Base-by-base conservation (phyloP, 1,140 invertebrate species). In the Rhizoglyphus robini region DNA sequence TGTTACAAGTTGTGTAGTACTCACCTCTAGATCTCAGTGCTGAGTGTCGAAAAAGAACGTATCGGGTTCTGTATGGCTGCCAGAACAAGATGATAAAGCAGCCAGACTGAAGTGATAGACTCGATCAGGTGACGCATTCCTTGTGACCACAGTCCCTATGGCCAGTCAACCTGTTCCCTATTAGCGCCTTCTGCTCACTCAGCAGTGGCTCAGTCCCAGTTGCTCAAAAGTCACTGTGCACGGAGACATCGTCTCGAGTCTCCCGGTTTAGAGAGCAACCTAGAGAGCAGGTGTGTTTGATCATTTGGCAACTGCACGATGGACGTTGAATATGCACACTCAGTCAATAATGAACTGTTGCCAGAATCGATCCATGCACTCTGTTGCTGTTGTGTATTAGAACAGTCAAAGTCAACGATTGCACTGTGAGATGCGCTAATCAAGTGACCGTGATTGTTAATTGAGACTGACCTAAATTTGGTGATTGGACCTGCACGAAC, bases 341-440 rank as follows among this genome's bases (percentile, higher is more conserved):
- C 36, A 8, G 18, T 8, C 8, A 18, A 8, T 18, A 11, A 18
- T 41, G 36, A 41, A 41, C 36, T 18, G 36, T 41, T 41, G n/a
- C n/a, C n/a, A n/a, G n/a, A n/a, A n/a, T n/a, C n/a, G n/a, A n/a
- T n/a, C n/a, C n/a, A n/a, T n/a, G n/a, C n/a, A n/a, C n/a, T n/a
- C n/a, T n/a, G n/a, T n/a, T n/a, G n/a, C n/a, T n/a, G n/a, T n/a
- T n/a, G n/a, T n/a, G n/a, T n/a, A n/a, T n/a, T n/a, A n/a, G n/a
- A n/a, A n/a, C n/a, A n/a, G n/a, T n/a, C n/a, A n/a, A n/a, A n/a
- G n/a, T n/a, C n/a, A n/a, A n/a, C n/a, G n/a, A n/a, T n/a, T n/a
- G n/a, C n/a, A n/a, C n/a, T n/a, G n/a, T n/a, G n/a, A 54, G 51
- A 54, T 54, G 51, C 51, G 20, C 51, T 54, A 54, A 54, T 54